Evolutionary conservation across 2,113 vertebrate genomes (phyloP).

Genomic region (Paramormyrops kingsleyae): DNA sequence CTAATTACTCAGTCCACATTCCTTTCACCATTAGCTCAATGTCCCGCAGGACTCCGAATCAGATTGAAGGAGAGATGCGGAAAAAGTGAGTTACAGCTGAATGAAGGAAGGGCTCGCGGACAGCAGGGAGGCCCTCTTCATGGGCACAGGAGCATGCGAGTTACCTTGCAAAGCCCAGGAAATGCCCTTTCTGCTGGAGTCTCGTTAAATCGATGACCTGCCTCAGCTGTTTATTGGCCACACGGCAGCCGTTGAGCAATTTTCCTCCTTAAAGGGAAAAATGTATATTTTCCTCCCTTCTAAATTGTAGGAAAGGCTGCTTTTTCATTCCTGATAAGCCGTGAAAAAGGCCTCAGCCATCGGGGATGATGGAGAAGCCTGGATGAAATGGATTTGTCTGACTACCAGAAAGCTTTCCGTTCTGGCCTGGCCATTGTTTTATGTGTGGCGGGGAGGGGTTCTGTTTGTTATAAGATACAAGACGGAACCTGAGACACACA

Average conservation of each 20-base stretch:
- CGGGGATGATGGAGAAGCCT: neutral
- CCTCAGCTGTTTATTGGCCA: slow-evolving; percentile 31
- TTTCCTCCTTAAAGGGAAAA: slow-evolving; percentile 17
- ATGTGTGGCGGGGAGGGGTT: neutral
- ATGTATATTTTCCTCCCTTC: slow-evolving; percentile 12
- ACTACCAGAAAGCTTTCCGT: neutral
- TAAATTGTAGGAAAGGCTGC: neutral
- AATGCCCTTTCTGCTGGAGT: neutral
- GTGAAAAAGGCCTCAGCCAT: neutral
- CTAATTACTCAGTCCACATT: slow-evolving; percentile 54
- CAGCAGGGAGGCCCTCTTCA: slow-evolving; percentile 36
- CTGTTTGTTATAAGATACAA: neutral
- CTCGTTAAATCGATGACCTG: neutral
- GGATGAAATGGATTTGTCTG: neutral
- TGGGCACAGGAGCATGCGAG: slow-evolving; percentile 25
- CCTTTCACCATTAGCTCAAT: slow-evolving; percentile 61
- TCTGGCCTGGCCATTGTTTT: no score
- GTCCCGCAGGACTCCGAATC: slow-evolving; percentile 53
- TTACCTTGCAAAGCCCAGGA: slow-evolving; percentile 16
- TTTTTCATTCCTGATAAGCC: neutral
- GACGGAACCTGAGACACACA: neutral
- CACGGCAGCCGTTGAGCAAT: neutral
- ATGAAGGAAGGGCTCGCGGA: slow-evolving; percentile 40
- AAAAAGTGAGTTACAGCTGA: slow-evolving; percentile 57
- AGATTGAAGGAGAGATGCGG: slow-evolving; percentile 51